These are phyloP conservation scores for Gephyroberyx darwinii DNA, from an alignment of 2,797 vertebrate genomes.

Conservation along the genomic window DNA sequence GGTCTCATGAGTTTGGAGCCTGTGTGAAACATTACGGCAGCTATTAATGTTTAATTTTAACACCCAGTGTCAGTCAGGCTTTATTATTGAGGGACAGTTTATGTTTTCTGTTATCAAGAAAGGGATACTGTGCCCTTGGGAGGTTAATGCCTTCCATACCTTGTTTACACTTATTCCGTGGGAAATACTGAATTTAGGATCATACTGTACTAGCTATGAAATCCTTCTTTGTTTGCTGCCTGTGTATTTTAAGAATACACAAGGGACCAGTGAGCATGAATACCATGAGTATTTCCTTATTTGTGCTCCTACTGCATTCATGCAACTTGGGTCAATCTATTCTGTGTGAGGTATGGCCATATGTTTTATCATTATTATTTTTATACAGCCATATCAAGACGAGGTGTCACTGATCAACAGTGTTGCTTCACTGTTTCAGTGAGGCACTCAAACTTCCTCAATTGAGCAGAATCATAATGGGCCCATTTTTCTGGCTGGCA, in stretches of 20 bases:
- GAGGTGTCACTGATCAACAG: neutral
- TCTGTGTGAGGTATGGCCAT: neutral
- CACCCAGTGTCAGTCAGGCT: conserved; percentile 49
- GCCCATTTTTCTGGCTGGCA: conserved; percentile 45
- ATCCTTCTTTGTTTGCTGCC: neutral
- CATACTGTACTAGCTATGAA: neutral
- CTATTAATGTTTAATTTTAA: conserved; percentile 48
- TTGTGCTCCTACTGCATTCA: neutral
- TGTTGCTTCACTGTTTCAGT: conserved; percentile 35
- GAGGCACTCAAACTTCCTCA: conserved; percentile 40
- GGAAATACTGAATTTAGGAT: conserved; percentile 51
- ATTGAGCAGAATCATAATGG: conserved; percentile 66
- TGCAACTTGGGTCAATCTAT: neutral
- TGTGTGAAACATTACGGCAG: conserved; percentile 40
- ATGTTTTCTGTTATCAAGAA: conserved; percentile 24
- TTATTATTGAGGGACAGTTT: conserved; percentile 5
- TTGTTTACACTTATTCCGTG: conserved; percentile 50
- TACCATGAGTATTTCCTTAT: neutral
- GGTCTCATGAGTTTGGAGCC: conserved; percentile 43
- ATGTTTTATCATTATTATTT: no score
- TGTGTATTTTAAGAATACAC: neutral
- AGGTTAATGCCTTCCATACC: conserved; percentile 2
- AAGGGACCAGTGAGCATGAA: neutral
- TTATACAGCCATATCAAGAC: neutral
- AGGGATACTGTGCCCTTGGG: conserved; percentile 17